Evolutionary conservation across 2,888 invertebrate genomes (phyloP).

Genomic region (Sesia bembeciformis): DNA sequence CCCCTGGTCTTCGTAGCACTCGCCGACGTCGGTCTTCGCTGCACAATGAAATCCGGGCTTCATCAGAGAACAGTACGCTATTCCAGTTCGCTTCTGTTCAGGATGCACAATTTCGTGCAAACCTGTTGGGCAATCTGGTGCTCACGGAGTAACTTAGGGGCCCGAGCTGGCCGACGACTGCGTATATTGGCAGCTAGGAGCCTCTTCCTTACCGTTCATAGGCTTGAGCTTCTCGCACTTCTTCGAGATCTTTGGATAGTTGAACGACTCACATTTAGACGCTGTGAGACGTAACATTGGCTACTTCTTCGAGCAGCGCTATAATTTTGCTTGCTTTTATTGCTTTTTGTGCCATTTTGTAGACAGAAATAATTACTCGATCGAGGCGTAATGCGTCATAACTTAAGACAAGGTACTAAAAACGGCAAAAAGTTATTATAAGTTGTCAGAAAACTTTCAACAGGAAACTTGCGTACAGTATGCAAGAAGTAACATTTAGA

Average conservation of each 20-base stretch:
- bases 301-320: background rate
- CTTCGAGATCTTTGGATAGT: background rate
- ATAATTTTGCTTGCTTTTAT: background rate
- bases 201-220: constrained; percentile 1
- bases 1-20: constrained; percentile 2
- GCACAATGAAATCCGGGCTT: constrained; percentile 1
- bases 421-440: too few species aligned
- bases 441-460: too few species aligned
- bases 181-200: constrained; percentile 2
- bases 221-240: background rate
- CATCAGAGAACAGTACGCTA: constrained; percentile 3
- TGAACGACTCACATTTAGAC: background rate
- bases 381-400: too few species aligned
- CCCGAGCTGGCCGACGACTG: background rate
- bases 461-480: too few species aligned
- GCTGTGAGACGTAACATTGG: background rate
- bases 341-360: too few species aligned
- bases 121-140: constrained; percentile 1
- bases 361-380: too few species aligned
- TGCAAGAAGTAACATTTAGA: too few species aligned
- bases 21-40: background rate
- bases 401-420: too few species aligned
- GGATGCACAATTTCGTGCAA: constrained; percentile 2
- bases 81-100: constrained; percentile 1
- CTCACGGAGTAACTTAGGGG: constrained; percentile 2